Evolutionary conservation across 92 coral and sea anemone genomes (phyloP).

Genomic region (Diadumene lineata): DNA sequence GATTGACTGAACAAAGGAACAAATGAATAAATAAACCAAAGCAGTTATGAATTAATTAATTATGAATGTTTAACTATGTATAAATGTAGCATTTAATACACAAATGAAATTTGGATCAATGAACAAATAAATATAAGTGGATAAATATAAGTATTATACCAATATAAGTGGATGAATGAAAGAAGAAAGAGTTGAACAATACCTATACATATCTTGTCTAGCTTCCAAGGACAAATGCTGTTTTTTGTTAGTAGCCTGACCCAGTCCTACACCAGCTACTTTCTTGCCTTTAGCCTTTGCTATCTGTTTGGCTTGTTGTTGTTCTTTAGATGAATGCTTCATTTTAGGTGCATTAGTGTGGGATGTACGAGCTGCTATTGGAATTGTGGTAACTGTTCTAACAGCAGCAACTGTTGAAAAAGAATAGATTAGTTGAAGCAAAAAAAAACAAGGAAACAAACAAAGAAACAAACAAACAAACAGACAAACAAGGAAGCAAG

Average conservation of each 20-base stretch:
- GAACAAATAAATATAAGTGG: no score
- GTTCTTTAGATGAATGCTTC: conserved; percentile 96
- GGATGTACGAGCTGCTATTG: neutral
- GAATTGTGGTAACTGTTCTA: neutral
- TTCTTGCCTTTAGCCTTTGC: conserved; percentile 77
- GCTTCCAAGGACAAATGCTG: conserved; percentile 66
- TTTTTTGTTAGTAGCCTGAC: conserved; percentile 5
- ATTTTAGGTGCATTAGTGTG: conserved; percentile 56
- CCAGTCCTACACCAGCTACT: conserved; percentile 34
- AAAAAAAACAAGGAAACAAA: neutral
- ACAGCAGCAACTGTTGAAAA: neutral
- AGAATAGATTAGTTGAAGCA: neutral
- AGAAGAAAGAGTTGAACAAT: no score
- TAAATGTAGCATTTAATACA: no score
- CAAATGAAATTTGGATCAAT: no score
- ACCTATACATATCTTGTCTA: conserved; percentile 92
- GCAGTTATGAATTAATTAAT: neutral
- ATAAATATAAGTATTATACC: no score
- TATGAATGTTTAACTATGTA: no score
- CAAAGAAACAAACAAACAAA: no score
- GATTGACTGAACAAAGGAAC: neutral
- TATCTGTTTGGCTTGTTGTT: conserved; percentile 79
- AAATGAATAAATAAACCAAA: neutral
- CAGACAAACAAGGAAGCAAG: no score
- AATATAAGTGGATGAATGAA: no score